Percentiles rank a stretch among this genome's conserved stretches.
These are phyloP conservation scores for Epizoanthus stellaris DNA, from an alignment of 92 coral and sea anemone genomes.

Conservation along the genomic window DNA sequence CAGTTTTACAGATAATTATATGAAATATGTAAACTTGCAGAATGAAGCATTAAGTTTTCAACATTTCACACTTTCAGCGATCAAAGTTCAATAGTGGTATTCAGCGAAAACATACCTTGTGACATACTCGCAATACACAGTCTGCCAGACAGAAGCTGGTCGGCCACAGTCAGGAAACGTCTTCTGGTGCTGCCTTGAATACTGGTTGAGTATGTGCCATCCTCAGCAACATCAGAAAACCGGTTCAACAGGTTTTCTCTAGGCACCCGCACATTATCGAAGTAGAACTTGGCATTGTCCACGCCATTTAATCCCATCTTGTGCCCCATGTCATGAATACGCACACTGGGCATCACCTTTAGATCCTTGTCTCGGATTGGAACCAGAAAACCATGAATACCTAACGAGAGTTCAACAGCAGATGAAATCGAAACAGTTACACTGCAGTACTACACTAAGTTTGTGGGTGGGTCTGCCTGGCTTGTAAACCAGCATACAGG, in stretches of 20 bases:
- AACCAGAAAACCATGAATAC: constrained; percentile 91
- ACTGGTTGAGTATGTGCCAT: constrained; percentile 76
- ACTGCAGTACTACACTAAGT: too few species aligned
- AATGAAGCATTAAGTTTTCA: neutral
- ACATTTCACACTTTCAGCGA: neutral
- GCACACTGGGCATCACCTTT: constrained; percentile 75
- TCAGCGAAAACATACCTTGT: constrained; percentile 54
- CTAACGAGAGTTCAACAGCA: constrained; percentile 10
- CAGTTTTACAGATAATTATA: too few species aligned
- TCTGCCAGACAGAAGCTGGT: constrained; percentile 90
- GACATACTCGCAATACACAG: constrained; percentile 91
- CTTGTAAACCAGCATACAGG: too few species aligned
- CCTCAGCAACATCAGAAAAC: constrained; percentile 85
- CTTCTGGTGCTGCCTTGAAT: constrained; percentile 77
- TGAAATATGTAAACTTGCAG: neutral
- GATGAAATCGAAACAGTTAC: too few species aligned
- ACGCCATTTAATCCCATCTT: constrained; percentile 94
- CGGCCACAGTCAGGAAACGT: constrained; percentile 90
- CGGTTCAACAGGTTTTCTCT: constrained; percentile 87
- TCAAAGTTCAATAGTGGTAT: too few species aligned
- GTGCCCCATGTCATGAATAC: constrained; percentile 93
- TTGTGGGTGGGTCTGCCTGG: too few species aligned
- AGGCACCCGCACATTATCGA: constrained; percentile 87
- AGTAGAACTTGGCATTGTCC: constrained; percentile 90
- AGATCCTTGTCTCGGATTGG: constrained; percentile 88